Base-by-base conservation (phyloP, 2,797 vertebrate genomes). In the Phalanger gymnotis region DNA sequence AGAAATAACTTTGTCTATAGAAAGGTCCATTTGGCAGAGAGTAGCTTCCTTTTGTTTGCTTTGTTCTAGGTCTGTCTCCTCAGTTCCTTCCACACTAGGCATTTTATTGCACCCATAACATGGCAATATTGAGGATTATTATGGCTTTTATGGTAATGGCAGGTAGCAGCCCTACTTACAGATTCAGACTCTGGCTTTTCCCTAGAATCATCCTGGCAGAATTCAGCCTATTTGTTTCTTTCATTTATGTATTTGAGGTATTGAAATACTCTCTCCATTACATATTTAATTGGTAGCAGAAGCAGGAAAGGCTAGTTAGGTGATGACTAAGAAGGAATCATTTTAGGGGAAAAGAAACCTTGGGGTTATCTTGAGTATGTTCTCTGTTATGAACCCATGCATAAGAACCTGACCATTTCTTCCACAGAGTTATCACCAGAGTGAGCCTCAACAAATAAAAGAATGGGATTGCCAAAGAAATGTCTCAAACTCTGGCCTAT, bases 141-240 rank as follows among this genome's bases (percentile, higher is more conserved):
- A 99, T 99, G 99, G 99, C 99, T 99, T 99, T 98, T 98, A 98
- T 93, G 97, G 91, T 98, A 97, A 97, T 94, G 97, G 98, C 97
- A 98, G 97, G 95, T 92, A 97, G 97, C 97, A 98, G 95, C 94
- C 97, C 52, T 53, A 89, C 27, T 95, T 95, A 87, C 34, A 93
- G 11, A 94, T 14, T 53, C 57, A 93, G 96, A 96, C 93, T 97
- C 93, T 91, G 93, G 94, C 58, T 95, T 93, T n/a, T 95, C 61
- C 95, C 91, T 96, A 97, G 95, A 97, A 97, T 94, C 95, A 73
- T 73, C 81, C 93, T 95, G 92, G 66, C 81, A 94, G 96, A 97
- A 96, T 94, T 90, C 30, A 90, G 53, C 19, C 13, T n/a, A 3
- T 90, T 90, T 97, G 96, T 73, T 54, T 97, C 92, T 97, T 94